Evolutionary conservation across 2,888 invertebrate species (phyloP).

Genomic region (Keiferia lycopersicella): DNA sequence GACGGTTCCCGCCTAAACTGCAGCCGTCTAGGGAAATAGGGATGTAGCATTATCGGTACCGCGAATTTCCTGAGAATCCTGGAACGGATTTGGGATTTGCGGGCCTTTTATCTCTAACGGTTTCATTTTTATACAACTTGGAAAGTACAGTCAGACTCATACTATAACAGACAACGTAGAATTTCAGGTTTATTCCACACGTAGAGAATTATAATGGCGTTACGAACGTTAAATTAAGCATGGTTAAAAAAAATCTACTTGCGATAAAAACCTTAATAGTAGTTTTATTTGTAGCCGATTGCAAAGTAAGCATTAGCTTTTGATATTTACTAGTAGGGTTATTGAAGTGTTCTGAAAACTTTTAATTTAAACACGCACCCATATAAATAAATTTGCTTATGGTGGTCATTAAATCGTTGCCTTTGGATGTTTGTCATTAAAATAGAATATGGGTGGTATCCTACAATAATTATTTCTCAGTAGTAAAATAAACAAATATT

Average conservation of each 20-base stretch:
- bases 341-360: too few relatives aligned
- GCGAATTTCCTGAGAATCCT: slow-evolving; percentile 16
- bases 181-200: background rate
- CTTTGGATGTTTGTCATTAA: background rate
- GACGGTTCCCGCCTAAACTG: slow-evolving; percentile 59
- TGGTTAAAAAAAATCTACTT: too few relatives aligned
- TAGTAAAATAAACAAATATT: background rate
- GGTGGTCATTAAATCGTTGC: background rate
- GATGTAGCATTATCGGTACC: slow-evolving; percentile 52
- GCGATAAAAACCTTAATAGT: too few relatives aligned
- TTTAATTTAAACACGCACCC: too few relatives aligned
- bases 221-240: too few relatives aligned
- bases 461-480: background rate
- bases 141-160: background rate
- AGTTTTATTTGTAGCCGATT: too few relatives aligned
- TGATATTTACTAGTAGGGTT: too few relatives aligned
- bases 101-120: background rate
- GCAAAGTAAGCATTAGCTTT: too few relatives aligned
- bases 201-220: too few relatives aligned
- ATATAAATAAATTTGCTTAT: background rate
- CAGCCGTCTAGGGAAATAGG: slow-evolving; percentile 63
- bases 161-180: too few relatives aligned
- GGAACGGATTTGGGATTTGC: slow-evolving; percentile 16
- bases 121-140: background rate
- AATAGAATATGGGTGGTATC: background rate